phyloP scores from a whole-genome alignment of 2,797 vertebrate genomes.

The Enteromius anoplus region DNA sequence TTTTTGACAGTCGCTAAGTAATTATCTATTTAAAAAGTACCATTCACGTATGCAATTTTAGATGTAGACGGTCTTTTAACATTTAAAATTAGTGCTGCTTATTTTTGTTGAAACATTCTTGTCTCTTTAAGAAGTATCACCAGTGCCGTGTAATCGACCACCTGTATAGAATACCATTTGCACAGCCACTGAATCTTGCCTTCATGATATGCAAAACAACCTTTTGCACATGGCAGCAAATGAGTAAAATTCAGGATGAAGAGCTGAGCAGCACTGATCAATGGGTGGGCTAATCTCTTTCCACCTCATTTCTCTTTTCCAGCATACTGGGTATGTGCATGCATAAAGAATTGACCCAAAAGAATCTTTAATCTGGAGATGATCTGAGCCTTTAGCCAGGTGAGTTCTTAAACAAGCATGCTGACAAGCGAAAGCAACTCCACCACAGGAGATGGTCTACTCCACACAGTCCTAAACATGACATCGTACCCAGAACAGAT shows the following conservation, averaged over 20 bases:
- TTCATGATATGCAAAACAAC: background rate
- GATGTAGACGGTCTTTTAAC: no score
- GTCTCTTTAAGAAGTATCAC: background rate
- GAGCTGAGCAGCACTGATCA: constrained; percentile 13
- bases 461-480: background rate
- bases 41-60: background rate
- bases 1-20: no score
- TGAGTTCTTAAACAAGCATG: constrained; percentile 7
- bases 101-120: background rate
- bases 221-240: background rate
- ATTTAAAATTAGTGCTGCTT: background rate
- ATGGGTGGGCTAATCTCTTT: constrained; percentile 18
- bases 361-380: constrained; percentile 28
- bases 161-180: background rate
- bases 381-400: constrained; percentile 10
- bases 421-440: background rate
- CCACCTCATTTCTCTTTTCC: constrained; percentile 9
- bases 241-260: background rate
- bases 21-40: background rate
- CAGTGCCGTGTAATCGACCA: background rate
- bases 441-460: background rate
- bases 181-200: background rate
- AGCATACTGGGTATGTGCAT: constrained; percentile 6
- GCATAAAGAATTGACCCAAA: background rate
- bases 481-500: background rate